Evolutionary conservation across 2,888 invertebrate genomes (phyloP), one percentile per base, ranked within the genome.

Genomic region (Notodonta ziczac): DNA sequence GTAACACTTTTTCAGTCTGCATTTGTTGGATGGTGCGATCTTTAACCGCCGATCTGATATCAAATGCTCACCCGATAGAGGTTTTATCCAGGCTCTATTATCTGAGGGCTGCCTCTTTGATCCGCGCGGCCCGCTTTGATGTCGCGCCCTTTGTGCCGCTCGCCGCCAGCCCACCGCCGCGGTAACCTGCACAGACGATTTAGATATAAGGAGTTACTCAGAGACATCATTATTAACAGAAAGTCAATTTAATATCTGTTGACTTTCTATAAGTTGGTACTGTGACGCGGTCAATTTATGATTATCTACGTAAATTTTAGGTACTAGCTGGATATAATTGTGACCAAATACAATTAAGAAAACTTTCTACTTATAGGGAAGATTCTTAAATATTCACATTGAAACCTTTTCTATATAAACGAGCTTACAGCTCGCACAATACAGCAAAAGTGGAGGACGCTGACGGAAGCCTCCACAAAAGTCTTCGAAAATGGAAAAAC

Each of bases 1-100:
- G 74, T 80, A 74, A 83, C 85, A 85, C 84, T 83, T 87, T 82
- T 84, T 81, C 74, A 80, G 72, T 64, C 66, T 72, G 55, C 67
- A 59, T 84, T 85, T 84, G 78, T 78, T 72, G 74, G 71, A 42
- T 69, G 74, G 76, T 63, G 74, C 63, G 82, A 87, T 85, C 83
- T 86, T 76, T 80, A 85, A 81, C 85, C 84, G 82, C 87, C 88
- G 90, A 89, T 90, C 89, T 82, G 85, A 88, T 89, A 89, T 86
- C 83, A 89, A 87, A 85, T 85, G 71, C 79, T 86, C 75, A 80
- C 78, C 79, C 78, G 83, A 83, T 82, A 78, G 76, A 76, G 83
- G 86, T 82, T 88, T 88, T 83, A 87, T 86, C 87, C 84, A 78
- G 74, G 71, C 82, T 78, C 80, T 69, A 86, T 82, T 87, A 87